Evolutionary conservation across 2,113 vertebrate genomes (phyloP).

Genomic region (Myanophis thanlyinensis): DNA sequence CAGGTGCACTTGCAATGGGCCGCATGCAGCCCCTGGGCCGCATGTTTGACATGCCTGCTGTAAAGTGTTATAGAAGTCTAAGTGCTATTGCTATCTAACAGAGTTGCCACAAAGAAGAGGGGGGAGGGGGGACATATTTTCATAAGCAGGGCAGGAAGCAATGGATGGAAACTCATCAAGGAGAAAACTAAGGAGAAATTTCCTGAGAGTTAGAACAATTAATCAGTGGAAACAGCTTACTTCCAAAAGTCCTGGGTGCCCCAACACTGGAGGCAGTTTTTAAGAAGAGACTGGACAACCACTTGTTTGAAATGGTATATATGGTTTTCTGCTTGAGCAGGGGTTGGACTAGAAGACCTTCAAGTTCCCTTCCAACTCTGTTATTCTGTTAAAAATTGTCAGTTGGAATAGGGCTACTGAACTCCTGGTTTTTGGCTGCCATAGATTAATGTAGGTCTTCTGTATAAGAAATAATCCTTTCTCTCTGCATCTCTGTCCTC

Average conservation of each 20-base stretch:
- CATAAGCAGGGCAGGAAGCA: not conserved
- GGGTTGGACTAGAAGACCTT: too few species aligned
- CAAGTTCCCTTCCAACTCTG: too few species aligned
- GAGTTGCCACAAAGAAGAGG: too few species aligned
- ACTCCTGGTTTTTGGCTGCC: not conserved
- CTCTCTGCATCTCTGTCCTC: not conserved
- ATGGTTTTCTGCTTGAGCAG: too few species aligned
- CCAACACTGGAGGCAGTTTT: not conserved
- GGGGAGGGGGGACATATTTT: too few species aligned
- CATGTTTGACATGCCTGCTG: too few species aligned
- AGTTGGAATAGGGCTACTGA: not conserved
- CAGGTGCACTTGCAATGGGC: too few species aligned
- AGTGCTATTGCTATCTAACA: too few species aligned
- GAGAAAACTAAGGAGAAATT: not conserved
- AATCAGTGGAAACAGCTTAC: not conserved
- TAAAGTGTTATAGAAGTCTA: too few species aligned
- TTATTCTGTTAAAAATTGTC: not conserved
- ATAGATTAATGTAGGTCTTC: not conserved
- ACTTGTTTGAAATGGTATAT: not conserved
- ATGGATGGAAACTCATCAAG: not conserved
- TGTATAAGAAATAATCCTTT: not conserved
- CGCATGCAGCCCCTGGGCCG: too few species aligned
- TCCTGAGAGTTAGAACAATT: not conserved
- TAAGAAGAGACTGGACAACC: not conserved
- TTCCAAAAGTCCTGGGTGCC: not conserved